Evolutionary conservation across 2,888 invertebrate species (phyloP), one percentile per base, ranked within the genome.

Genomic region (Ophion ventricosus): DNA sequence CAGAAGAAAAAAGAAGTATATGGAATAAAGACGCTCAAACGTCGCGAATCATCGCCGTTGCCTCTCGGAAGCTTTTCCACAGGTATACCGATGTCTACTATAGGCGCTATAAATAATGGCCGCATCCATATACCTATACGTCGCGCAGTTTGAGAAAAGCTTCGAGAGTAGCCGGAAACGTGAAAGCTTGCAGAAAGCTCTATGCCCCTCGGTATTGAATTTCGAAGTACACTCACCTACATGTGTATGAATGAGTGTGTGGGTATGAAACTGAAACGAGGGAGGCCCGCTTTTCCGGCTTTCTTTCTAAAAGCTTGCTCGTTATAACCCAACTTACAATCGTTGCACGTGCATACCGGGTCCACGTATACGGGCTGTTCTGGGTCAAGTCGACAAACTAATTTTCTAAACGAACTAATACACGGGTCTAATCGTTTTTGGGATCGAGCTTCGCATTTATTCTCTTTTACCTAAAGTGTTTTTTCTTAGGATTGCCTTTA

Each of bases 101-200:
- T 72, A 35, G 4, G 3, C 14, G 11, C 25, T 26, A 74, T 74
- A 74, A 69, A 54, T 63, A 74, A 57, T 72, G 17, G 43, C 43
- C 23, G 56, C 63, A 77, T 4, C 8, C 57, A 73, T 64, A 40
- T 73, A 23, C 25, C n/a, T 63, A 64, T 64, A 57, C 17, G 29
- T 54, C 43, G 59, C 43, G 26, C 66, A 54, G 43, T 69, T 49
- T 69, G 78, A 54, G 77, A 61, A 61, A 59, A 49, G 77, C 67
- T 59, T 67, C 59, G 43, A 73, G 79, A 80, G 73, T 80, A 73
- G 73, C 79, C 57, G 79, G 79, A 73, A 73, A 73, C 72, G 79
- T 73, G 57, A 80, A 80, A 80, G 66, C 79, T 80, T 35, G 79
- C 25, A 73, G 73, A 80, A 80, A 80, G 79, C 79, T 80, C 73